A percentile compares a stretch with the other conserved stretches of the same genome.
These are phyloP conservation scores for Lasioglossum leucozonium DNA, from an alignment of 2,888 invertebrate species.

Conservation along the genomic window DNA sequence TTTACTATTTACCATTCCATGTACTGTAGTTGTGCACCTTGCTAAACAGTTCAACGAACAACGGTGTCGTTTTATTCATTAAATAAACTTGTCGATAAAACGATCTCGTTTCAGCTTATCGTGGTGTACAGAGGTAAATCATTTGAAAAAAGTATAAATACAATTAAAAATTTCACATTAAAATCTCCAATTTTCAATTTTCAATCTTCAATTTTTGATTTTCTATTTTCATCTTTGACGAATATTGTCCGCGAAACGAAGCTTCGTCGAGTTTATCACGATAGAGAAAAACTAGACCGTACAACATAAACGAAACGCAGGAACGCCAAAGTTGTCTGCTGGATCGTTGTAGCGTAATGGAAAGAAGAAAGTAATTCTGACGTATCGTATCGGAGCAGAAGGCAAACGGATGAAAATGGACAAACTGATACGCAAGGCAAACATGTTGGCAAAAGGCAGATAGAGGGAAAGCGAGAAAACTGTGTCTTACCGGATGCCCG, in stretches of 20 bases:
- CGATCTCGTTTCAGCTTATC: constrained; percentile 13
- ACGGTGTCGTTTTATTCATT: not conserved
- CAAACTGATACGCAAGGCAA: constrained; percentile 22
- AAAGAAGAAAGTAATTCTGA: not conserved
- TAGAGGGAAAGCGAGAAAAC: constrained; percentile 64
- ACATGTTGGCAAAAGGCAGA: constrained; percentile 18
- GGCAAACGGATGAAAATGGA: constrained; percentile 16
- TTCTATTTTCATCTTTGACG: not conserved
- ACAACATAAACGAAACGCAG: not conserved
- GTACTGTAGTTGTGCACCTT: constrained; percentile 27
- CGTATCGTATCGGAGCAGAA: not conserved
- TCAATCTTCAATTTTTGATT: too few species aligned
- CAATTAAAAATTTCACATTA: not conserved
- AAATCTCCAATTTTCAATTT: too few species aligned
- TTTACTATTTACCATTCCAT: constrained; percentile 8
- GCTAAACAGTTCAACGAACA: not conserved
- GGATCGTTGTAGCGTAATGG: not conserved
- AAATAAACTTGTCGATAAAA: not conserved
- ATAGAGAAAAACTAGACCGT: not conserved
- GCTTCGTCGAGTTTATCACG: not conserved
- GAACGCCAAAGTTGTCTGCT: too few species aligned
- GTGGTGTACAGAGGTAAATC: not conserved
- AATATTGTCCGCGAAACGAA: not conserved
- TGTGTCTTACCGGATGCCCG: constrained; percentile 82
- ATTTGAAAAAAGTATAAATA: not conserved